Base-by-base conservation (phyloP, 1,140 invertebrate genomes). In the Lucilia cuprina region DNA sequence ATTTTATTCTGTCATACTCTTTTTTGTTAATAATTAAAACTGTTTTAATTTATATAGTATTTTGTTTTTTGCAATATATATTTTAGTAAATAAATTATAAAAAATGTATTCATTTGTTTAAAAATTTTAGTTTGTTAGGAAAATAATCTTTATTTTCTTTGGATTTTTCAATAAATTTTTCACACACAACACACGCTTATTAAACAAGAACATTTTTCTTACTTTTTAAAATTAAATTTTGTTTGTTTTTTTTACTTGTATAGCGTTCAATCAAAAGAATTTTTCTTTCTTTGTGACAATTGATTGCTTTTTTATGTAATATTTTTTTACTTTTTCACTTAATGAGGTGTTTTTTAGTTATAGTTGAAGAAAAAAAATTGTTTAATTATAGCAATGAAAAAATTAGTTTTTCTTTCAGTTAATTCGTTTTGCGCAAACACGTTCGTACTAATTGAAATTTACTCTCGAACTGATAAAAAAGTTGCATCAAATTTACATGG, bases 351-450 rank as follows among this genome's bases (percentile, higher is more conserved):
- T 70, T 60, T 60, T 60, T 70, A 70, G 65, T 70, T 70, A 70
- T 21, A 70, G 21, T 21, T 70, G 65, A 70, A 70, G 19, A 19
- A 70, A 60, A 21, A 70, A 70, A 7, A 70, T 70, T 70, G 65
- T 70, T 55, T 70, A 70, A 70, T 70, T 70, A 70, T 70, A 70
- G 65, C 65, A 70, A 70, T 70, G 65, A 70, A 70, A 70, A 70
- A 70, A 21, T 21, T 55, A 55, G 19, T 25, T 25, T 70, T 70
- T 25, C 65, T 70, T 41, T 41, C 25, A 70, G 17, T 70, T 70
- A 21, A 19, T 70, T 70, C 65, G 65, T 21, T 10, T 60, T 21
- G 65, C 65, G 65, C 17, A 70, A 70, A 70, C 65, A 70, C 65
- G 8, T 70, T 70, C 65, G 19, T 25, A 9, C n/a, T n/a, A 70